These are phyloP conservation scores for Galerucella nymphaeae DNA, from an alignment of 2,888 invertebrate genomes.

Conservation along the genomic window DNA sequence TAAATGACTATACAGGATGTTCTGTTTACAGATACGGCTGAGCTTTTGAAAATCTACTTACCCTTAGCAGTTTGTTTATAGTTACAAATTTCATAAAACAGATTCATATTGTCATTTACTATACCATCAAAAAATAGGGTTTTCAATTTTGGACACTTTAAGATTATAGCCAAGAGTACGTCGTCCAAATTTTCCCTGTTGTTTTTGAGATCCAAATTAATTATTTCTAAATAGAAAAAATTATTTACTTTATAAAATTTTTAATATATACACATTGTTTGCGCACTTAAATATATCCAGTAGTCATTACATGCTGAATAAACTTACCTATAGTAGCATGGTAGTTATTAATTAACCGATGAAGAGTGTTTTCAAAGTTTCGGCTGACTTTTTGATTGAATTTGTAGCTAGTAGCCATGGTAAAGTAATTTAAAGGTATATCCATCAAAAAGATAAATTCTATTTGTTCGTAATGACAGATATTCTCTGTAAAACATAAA, in stretches of 20 bases:
- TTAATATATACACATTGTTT: too few species aligned
- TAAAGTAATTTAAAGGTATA: constrained; percentile 65
- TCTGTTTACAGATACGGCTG: not conserved
- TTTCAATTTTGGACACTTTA: constrained; percentile 62
- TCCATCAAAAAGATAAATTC: constrained; percentile 62
- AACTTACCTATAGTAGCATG: constrained; percentile 63
- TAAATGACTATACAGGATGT: not conserved
- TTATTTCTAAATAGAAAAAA: constrained; percentile 57
- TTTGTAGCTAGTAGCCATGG: constrained; percentile 64
- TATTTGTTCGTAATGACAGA: constrained; percentile 66
- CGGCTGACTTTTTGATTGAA: constrained; percentile 66
- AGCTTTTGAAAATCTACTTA: constrained; percentile 13
- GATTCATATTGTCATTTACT: constrained; percentile 61
- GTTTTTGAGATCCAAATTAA: constrained; percentile 64
- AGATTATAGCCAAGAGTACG: constrained; percentile 60
- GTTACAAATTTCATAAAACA: constrained; percentile 57
- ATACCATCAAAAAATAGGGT: constrained; percentile 66
- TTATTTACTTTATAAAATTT: not conserved
- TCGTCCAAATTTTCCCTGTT: constrained; percentile 66
- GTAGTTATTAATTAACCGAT: constrained; percentile 62
- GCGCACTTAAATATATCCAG: not conserved
- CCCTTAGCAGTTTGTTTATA: constrained; percentile 39
- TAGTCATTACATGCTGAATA: not conserved
- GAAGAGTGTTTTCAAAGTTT: constrained; percentile 64
- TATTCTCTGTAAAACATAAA: constrained; percentile 50